Base-by-base conservation (phyloP, 2,113 vertebrate genomes). In the Emberiza fucata region DNA sequence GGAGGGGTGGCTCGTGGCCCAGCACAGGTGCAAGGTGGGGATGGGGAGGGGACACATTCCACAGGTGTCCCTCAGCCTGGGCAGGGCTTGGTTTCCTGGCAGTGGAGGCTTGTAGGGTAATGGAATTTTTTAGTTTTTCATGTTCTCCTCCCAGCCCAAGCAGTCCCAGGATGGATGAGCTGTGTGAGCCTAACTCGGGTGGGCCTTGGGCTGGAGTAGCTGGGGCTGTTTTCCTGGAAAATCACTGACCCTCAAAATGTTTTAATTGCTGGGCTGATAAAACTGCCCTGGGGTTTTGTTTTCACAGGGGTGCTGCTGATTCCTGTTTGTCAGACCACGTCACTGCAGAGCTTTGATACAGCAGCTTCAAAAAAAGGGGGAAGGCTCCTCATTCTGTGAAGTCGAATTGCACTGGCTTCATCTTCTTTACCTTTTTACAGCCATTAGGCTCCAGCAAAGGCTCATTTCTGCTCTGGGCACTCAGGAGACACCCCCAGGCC, bases 181-280 rank as follows among this genome's bases (percentile, higher is more conserved):
- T 21, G 12, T 8, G 5, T 16, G 53, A 42, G 56, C 27, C 2
- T 1, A 4, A 4, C 14, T 28, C 14, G 2, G 5, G 8, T 8
- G 31, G 29, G 14, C 33, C 45, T 33, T 33, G 21, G 21, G 4
- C 39, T 57, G 18, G 28, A 57, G 18, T 0, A 47, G 24, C 0
- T 39, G 19, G 42, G 70, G 61, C 0, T 29, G 31, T 70, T 57
- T 54, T 29, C 69, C 50, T 51, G 45, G 22, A 53, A 70, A 65
- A 13, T 2, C 29, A 19, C 16, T 2, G 0, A 3, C n/a, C 33
- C 35, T 23, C 10, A 47, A 9, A 29, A n/a, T 11, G 29, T 15
- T 75, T 14, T 9, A 29, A 54, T 9, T 65, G 18, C 23, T 53
- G 54, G 10, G 35, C 28, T 53, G 22, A 17, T 53, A 27, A 29